Evolutionary conservation across 1,140 invertebrate genomes (phyloP).

Genomic region (Penaeus vannamei): DNA sequence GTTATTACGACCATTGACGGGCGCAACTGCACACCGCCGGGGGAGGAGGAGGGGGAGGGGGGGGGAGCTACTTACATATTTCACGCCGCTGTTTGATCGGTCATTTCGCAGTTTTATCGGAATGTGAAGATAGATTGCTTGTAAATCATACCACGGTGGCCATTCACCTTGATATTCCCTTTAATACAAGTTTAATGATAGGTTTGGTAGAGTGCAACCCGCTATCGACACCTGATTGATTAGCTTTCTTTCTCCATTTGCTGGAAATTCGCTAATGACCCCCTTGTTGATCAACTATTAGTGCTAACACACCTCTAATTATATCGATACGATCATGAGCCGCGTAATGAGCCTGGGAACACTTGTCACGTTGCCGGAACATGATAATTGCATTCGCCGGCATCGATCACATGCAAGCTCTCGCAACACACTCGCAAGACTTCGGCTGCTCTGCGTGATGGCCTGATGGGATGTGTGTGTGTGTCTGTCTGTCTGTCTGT

Average conservation of each 20-base stretch:
- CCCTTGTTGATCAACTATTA: too few relatives aligned
- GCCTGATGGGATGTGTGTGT: background rate
- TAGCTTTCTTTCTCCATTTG: too few relatives aligned
- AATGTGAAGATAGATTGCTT: conserved; percentile 51
- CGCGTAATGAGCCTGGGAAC: too few relatives aligned
- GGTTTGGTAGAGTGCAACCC: too few relatives aligned
- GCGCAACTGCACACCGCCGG: conserved; percentile 39
- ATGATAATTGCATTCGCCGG: too few relatives aligned
- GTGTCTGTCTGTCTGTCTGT: background rate
- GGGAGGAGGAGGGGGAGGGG: background rate
- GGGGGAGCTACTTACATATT: conserved; percentile 34
- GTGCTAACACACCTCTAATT: too few relatives aligned
- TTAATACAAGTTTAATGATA: conserved; percentile 12
- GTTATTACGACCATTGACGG: conserved; percentile 44
- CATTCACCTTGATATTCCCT: conserved; percentile 2
- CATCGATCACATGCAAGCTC: background rate
- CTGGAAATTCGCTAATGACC: too few relatives aligned
- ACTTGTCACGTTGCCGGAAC: too few relatives aligned
- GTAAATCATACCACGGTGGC: conserved; percentile 39
- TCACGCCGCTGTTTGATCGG: conserved; percentile 51
- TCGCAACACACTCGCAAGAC: background rate
- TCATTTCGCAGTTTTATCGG: conserved; percentile 55
- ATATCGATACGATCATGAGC: too few relatives aligned
- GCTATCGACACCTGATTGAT: too few relatives aligned
- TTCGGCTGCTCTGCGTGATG: background rate